phyloP scores from a whole-genome alignment of 2,113 vertebrate genomes.

The Oryzias javanicus region DNA sequence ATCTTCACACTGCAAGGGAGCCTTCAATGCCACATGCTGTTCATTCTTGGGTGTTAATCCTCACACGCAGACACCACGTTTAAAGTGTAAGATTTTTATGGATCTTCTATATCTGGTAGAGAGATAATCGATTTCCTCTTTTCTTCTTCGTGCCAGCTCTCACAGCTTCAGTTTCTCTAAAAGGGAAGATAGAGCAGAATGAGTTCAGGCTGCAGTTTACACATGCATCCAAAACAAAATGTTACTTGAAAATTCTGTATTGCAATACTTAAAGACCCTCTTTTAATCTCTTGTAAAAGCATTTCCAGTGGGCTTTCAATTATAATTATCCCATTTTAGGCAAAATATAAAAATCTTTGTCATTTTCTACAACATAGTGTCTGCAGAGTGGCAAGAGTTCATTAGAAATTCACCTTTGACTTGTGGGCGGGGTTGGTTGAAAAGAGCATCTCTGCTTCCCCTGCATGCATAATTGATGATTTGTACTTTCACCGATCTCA shows the following conservation, averaged over 20 bases:
- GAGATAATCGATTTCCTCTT: slow-evolving; percentile 21
- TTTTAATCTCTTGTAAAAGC: too few species aligned
- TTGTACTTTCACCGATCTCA: too few species aligned
- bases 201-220: slow-evolving; percentile 1
- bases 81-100: slow-evolving; percentile 24
- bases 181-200: slow-evolving; percentile 36
- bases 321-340: too few species aligned
- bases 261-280: too few species aligned
- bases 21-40: slow-evolving; percentile 16
- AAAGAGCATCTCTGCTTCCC: too few species aligned
- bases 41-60: slow-evolving; percentile 26
- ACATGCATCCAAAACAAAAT: not conserved
- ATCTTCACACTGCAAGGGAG: slow-evolving; percentile 26
- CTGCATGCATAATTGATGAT: too few species aligned
- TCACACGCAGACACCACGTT: slow-evolving; percentile 10
- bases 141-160: slow-evolving; percentile 23
- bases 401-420: too few species aligned
- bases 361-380: too few species aligned
- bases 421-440: too few species aligned
- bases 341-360: too few species aligned
- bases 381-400: too few species aligned
- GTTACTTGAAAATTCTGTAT: not conserved
- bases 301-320: too few species aligned
- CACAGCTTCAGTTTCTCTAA: slow-evolving; percentile 46
- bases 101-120: slow-evolving; percentile 24